A percentile compares a stretch with the other conserved stretches of the same genome.
Conservation (phyloP, 2,888 invertebrate species). For the Macroteleia sp. region DNA sequence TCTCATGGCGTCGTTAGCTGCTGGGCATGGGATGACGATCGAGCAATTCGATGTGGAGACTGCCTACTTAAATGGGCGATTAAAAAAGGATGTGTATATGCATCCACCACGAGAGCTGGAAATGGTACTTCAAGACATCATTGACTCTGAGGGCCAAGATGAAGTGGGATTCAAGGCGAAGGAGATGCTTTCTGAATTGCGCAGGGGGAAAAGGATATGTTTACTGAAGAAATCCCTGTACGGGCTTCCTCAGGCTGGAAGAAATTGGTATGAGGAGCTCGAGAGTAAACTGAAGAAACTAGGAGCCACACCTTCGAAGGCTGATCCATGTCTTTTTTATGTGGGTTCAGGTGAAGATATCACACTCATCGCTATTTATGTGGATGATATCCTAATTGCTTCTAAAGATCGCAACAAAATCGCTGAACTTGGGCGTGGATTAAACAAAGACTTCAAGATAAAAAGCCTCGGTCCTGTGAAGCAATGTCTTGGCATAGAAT, state of each 20-base stretch:
- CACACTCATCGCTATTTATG: too few relatives aligned
- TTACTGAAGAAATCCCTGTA: slow-evolving; percentile 47
- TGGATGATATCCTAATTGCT: too few relatives aligned
- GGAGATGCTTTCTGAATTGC: slow-evolving; percentile 4
- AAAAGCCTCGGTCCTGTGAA: too few relatives aligned
- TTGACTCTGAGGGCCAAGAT: slow-evolving; percentile 7
- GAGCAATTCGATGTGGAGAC: slow-evolving; percentile 50
- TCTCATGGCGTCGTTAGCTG: too few relatives aligned
- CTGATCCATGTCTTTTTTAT: slow-evolving; percentile 25
- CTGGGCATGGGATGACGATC: too few relatives aligned
- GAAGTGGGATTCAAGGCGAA: slow-evolving; percentile 15
- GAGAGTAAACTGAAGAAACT: background rate
- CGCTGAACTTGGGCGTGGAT: too few relatives aligned
- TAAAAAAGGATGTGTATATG: slow-evolving; percentile 54
- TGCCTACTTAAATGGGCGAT: slow-evolving; percentile 64
- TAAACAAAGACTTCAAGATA: too few relatives aligned
- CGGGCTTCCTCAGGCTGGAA: slow-evolving; percentile 44
- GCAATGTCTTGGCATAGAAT: too few relatives aligned
- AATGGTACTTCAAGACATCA: slow-evolving; percentile 13
- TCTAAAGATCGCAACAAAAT: too few relatives aligned
- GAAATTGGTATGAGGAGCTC: slow-evolving; percentile 33
- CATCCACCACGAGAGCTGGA: slow-evolving; percentile 29
- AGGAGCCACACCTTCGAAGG: background rate
- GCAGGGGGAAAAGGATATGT: slow-evolving; percentile 30
- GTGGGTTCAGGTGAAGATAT: slow-evolving; percentile 7